Evolutionary conservation across 2,797 vertebrate genomes (phyloP).

Genomic region (Molossus alvarezi): DNA sequence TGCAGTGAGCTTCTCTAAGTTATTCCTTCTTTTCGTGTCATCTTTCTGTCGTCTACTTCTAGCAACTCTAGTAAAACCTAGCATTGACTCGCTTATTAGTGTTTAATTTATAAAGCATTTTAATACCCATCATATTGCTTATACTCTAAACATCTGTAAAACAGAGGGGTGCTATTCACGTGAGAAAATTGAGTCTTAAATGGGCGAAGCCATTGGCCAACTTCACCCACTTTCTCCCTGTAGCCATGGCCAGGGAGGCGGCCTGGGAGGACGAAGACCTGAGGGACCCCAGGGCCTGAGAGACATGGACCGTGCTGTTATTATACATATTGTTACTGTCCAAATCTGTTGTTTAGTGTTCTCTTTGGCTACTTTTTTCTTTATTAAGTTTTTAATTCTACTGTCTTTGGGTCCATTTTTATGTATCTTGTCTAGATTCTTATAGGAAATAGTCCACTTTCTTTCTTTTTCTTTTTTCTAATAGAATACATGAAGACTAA

Average conservation of each 20-base stretch:
- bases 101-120: neutral
- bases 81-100: neutral
- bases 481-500: neutral
- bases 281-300: rapidly evolving
- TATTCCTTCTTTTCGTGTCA: neutral
- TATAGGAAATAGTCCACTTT: neutral
- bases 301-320: neutral
- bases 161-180: neutral
- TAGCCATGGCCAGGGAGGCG: neutral
- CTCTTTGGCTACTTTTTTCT: constrained; percentile 3
- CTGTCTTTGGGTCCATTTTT: constrained; percentile 16
- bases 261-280: rapidly evolving
- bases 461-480: neutral
- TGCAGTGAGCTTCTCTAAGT: neutral
- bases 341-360: neutral
- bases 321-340: neutral
- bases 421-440: neutral
- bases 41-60: constrained; percentile 22
- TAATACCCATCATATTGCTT: neutral
- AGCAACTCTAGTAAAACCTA: neutral
- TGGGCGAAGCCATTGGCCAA: neutral
- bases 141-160: neutral
- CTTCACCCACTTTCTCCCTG: neutral
- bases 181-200: neutral
- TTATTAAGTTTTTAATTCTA: constrained; percentile 41